Evolutionary conservation across 2,113 vertebrate species (phyloP), one percentile per base, ranked within the genome.

Genomic region (Etia nguti): DNA sequence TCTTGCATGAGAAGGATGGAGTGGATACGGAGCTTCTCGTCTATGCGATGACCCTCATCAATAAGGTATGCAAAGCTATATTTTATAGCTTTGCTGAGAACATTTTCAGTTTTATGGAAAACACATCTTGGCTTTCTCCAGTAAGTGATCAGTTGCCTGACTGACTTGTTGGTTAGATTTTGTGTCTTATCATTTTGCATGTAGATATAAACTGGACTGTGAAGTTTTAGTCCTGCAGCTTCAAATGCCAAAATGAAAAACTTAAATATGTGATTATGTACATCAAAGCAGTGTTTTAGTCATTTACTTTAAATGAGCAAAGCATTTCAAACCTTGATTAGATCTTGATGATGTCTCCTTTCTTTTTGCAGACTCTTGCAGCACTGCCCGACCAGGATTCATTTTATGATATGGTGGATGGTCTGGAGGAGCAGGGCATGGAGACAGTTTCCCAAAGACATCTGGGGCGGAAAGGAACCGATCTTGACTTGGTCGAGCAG

Each of bases 21-120:
- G 97, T 99, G 81, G 98, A 99, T 92, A 99, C 98, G 0, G 98
- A 99, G 60, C 96, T 99, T 38, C 97, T 99, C 89, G 97, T 99
- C 90, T 99, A 98, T 10, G 92, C 97, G 18, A 98, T 98, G 98
- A 98, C 98, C 4, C 97, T 99, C 92, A 96, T 99, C 84, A 99
- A 99, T 91, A 99, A 99, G 98, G 98, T 99, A 94, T 36, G 11
- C 2, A 6, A n/a, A 52, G 18, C 26, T 52, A 13, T n/a, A 52
- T 46, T 77, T 52, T 77, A 50, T 52, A 20, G 26, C 46, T 77
- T 77, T 77, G 7, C 73, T n/a, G 2, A n/a, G 4, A 68, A 68
- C 6, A 68, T 68, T 68, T 68, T 68, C 20, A 68, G 20, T 38
- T 68, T 38, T 65, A 13, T 65, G 18, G 43, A 50, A 20, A 75